phyloP scores from a whole-genome alignment of 2,113 vertebrate genomes.

The Lonchura striata region DNA sequence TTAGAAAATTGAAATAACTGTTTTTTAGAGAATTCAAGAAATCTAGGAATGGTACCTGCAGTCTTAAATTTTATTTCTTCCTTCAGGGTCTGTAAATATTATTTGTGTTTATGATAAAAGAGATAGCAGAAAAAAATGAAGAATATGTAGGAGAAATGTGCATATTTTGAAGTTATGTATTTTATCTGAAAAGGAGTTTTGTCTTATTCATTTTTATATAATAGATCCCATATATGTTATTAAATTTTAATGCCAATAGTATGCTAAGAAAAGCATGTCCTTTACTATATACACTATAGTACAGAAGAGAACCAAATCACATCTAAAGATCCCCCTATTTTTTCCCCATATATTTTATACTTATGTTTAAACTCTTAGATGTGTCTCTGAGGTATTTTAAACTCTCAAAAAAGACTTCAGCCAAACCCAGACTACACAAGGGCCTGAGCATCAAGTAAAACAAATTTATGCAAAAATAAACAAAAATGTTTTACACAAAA shows the following conservation, averaged over 20 bases:
- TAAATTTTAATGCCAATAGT: not conserved
- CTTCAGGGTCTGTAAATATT: not conserved
- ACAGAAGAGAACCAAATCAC: not conserved
- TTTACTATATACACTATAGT: not conserved
- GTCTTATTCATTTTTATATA: not conserved
- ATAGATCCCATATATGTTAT: not conserved
- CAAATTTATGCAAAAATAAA: not conserved
- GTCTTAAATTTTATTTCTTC: not conserved
- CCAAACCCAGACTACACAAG: not conserved
- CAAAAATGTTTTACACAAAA: not conserved
- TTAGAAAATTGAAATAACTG: not conserved
- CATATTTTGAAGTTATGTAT: not conserved
- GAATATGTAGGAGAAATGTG: not conserved
- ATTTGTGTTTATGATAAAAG: not conserved
- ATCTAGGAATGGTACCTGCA: not conserved
- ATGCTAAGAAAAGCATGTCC: not conserved
- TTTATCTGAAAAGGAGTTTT: not conserved
- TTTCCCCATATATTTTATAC: not conserved
- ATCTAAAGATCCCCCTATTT: not conserved
- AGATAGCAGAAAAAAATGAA: not conserved
- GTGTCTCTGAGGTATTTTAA: not conserved
- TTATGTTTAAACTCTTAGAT: not conserved
- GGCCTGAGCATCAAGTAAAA: not conserved
- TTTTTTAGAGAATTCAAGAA: not conserved
- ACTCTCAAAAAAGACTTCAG: not conserved